Percentiles rank a stretch among this genome's conserved stretches.
Evolutionary conservation across 2,888 invertebrate species (phyloP).

Genomic region (Baronia brevicornis): DNA sequence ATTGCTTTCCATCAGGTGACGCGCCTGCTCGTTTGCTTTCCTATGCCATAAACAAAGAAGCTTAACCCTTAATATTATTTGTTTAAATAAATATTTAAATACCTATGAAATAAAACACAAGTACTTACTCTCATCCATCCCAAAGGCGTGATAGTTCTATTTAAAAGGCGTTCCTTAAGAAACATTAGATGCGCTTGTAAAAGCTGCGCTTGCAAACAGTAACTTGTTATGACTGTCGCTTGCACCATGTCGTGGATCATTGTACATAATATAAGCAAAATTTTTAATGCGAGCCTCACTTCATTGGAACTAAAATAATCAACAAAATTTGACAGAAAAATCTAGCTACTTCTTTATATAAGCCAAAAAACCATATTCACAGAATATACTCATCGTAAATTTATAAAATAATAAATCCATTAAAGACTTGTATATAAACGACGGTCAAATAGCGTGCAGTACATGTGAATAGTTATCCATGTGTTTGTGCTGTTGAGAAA

Average conservation of each 20-base stretch:
- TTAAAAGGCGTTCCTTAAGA: conserved; percentile 81
- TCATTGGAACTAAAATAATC: conserved; percentile 58
- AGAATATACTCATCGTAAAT: too few relatives aligned
- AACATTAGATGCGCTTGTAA: conserved; percentile 84
- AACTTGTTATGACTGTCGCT: conserved; percentile 87
- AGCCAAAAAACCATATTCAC: too few relatives aligned
- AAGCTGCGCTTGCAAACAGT: conserved; percentile 87
- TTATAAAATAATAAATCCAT: too few relatives aligned
- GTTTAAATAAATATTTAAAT: too few relatives aligned
- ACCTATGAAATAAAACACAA: too few relatives aligned
- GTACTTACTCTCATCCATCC: conserved; percentile 86
- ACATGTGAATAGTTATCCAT: too few relatives aligned
- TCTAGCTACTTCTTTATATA: background rate
- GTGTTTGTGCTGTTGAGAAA: too few relatives aligned
- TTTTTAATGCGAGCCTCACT: conserved; percentile 68
- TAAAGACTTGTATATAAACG: too few relatives aligned
- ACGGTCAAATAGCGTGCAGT: too few relatives aligned
- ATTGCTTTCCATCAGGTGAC: too few relatives aligned
- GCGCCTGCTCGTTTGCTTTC: too few relatives aligned
- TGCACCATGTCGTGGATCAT: conserved; percentile 88
- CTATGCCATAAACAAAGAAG: too few relatives aligned
- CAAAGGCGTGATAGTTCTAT: conserved; percentile 81
- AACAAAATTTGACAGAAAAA: conserved; percentile 9
- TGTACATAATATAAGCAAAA: conserved; percentile 80
- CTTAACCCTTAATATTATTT: background rate